phyloP scores from a whole-genome alignment of 1,140 invertebrate genomes.

The Leptinotarsa texana region DNA sequence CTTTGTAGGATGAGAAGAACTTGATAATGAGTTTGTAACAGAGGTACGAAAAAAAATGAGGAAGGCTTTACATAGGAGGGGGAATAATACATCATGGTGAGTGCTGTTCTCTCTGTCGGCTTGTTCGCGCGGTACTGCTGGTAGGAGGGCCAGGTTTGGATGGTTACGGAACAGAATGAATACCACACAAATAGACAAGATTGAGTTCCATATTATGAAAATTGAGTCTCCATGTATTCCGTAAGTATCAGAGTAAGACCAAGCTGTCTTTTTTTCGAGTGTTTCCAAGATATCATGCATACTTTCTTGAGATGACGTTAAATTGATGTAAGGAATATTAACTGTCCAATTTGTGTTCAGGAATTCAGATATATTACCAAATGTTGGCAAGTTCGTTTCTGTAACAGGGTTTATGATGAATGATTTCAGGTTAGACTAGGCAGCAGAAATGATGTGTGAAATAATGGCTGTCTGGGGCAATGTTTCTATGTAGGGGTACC shows the following conservation, averaged over 20 bases:
- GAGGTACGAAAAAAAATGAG: background rate
- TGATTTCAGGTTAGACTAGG: slow-evolving; percentile 29
- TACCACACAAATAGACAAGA: background rate
- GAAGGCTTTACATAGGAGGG: no score
- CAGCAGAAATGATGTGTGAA: slow-evolving; percentile 26
- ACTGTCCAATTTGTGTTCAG: slow-evolving; percentile 24
- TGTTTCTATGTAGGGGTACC: slow-evolving; percentile 11
- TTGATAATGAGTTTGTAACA: no score
- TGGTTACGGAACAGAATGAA: background rate
- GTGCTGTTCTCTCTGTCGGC: background rate
- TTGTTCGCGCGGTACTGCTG: background rate
- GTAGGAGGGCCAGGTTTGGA: slow-evolving; percentile 1
- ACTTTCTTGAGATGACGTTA: background rate
- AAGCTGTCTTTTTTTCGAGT: background rate
- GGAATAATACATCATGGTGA: no score
- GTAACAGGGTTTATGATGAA: slow-evolving; percentile 19
- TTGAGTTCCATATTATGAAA: background rate
- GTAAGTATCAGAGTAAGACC: background rate
- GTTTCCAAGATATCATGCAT: background rate
- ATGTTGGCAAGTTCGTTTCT: slow-evolving; percentile 10
- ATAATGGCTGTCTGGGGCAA: background rate
- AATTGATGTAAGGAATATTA: slow-evolving; percentile 19
- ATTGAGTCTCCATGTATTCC: slow-evolving; percentile 3
- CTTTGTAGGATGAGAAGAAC: no score
- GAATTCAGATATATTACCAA: slow-evolving; percentile 12